Percentiles rank a stretch among this genome's conserved stretches.
Evolutionary conservation across 2,797 vertebrate genomes (phyloP).

Genomic region (Scolopax bukidnonensis): DNA sequence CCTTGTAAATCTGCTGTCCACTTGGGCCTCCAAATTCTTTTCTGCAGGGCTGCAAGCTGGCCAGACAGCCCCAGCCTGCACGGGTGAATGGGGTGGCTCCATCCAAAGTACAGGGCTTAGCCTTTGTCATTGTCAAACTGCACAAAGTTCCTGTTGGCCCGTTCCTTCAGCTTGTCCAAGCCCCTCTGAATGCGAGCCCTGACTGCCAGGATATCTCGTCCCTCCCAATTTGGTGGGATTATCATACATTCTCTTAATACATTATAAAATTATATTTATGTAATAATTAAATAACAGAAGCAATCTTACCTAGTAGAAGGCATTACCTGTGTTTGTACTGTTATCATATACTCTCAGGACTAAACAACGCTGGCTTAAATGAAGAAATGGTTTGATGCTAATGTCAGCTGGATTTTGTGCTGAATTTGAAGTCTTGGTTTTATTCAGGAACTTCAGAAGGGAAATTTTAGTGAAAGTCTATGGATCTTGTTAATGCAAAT

Average conservation of each 20-base stretch:
- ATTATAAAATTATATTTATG: not conserved
- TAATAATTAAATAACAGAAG: not conserved
- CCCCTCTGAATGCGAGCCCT: not conserved
- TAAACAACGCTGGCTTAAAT: not conserved
- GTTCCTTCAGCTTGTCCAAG: not conserved
- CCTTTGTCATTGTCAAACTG: not conserved
- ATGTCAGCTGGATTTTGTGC: not conserved
- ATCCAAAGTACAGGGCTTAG: not conserved
- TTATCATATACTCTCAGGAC: not conserved
- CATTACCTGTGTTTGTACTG: not conserved
- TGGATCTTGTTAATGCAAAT: not conserved
- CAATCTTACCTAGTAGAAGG: not conserved
- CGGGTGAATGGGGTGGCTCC: not conserved
- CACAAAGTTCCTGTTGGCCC: not conserved
- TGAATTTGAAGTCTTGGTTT: not conserved
- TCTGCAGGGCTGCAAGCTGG: not conserved
- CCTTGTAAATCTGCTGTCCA: not conserved
- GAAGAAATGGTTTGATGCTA: not conserved
- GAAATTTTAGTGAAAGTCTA: not conserved
- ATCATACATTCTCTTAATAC: not conserved
- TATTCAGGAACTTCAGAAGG: not conserved
- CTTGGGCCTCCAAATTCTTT: not conserved
- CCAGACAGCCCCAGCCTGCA: not conserved
- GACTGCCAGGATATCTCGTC: not conserved
- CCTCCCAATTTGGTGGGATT: not conserved